Evolutionary conservation across 2,888 invertebrate species (phyloP).

Genomic region (Drosophila pullipes): DNA sequence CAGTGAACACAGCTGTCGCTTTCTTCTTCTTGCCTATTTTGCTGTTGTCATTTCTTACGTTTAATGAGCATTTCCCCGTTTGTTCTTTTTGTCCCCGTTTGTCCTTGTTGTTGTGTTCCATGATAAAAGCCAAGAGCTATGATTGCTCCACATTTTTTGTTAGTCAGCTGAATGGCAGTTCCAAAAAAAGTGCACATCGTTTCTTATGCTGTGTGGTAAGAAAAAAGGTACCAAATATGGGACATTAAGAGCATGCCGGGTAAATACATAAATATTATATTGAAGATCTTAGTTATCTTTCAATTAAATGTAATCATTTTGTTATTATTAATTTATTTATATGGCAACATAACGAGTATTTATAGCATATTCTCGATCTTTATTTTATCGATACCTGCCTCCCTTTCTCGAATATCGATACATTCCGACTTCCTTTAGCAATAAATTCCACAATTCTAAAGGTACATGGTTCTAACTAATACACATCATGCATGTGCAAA

Average conservation of each 20-base stretch:
- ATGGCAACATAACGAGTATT: too few relatives aligned
- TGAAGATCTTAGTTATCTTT: neutral
- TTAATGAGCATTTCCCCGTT: slow-evolving; percentile 75
- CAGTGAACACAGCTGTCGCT: slow-evolving; percentile 11
- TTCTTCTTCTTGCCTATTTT: slow-evolving; percentile 15
- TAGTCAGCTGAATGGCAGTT: slow-evolving; percentile 14
- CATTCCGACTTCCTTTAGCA: neutral
- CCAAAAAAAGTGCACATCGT: neutral
- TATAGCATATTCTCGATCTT: too few relatives aligned
- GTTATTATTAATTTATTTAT: neutral
- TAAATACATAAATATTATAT: neutral
- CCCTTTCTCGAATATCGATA: neutral
- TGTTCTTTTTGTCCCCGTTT: slow-evolving; percentile 19
- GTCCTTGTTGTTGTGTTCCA: slow-evolving; percentile 11
- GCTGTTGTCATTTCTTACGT: slow-evolving; percentile 58
- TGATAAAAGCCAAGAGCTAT: slow-evolving; percentile 63
- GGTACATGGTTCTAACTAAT: too few relatives aligned
- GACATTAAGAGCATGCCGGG: neutral
- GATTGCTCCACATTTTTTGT: slow-evolving; percentile 64
- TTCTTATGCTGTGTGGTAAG: neutral
- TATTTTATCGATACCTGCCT: neutral
- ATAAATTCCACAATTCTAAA: neutral
- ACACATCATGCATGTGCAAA: too few relatives aligned
- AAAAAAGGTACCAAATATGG: neutral
- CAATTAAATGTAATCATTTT: neutral